Percentiles rank a stretch among this genome's conserved stretches.
phyloP scores from a whole-genome alignment of 2,113 vertebrate species.

The Triplophysa rosa region DNA sequence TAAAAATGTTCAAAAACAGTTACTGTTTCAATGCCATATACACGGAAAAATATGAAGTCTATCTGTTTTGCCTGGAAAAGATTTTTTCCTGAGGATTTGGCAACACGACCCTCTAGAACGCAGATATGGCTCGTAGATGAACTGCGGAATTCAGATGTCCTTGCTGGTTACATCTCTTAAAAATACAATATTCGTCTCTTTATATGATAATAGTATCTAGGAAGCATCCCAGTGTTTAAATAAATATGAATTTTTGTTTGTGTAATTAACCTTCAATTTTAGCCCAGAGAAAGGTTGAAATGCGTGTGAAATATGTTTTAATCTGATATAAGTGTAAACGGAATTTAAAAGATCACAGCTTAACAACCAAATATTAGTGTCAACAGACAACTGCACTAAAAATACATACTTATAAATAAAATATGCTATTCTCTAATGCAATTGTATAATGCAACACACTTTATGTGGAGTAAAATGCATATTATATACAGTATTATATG shows the following conservation, averaged over 20 bases:
- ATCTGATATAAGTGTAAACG: neutral
- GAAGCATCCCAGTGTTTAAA: too few relatives aligned
- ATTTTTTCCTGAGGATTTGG: neutral
- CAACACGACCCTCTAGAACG: neutral
- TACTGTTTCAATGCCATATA: too few relatives aligned
- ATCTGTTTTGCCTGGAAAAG: neutral
- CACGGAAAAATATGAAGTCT: too few relatives aligned
- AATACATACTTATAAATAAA: neutral
- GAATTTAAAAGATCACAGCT: neutral
- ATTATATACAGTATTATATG: neutral
- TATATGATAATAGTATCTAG: too few relatives aligned
- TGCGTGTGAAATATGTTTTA: neutral
- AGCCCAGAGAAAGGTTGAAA: too few relatives aligned
- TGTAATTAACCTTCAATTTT: too few relatives aligned
- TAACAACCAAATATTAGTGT: neutral
- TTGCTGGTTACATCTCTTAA: neutral
- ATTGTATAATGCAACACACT: neutral
- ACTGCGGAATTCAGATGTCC: too few relatives aligned
- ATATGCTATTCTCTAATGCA: neutral
- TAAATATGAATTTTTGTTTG: too few relatives aligned
- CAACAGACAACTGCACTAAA: neutral
- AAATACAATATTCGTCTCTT: too few relatives aligned
- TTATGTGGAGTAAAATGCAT: neutral
- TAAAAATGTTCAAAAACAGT: too few relatives aligned
- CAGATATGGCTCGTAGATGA: too few relatives aligned